Conservation (phyloP, 2,113 vertebrate genomes). For the Noturus placidus region DNA sequence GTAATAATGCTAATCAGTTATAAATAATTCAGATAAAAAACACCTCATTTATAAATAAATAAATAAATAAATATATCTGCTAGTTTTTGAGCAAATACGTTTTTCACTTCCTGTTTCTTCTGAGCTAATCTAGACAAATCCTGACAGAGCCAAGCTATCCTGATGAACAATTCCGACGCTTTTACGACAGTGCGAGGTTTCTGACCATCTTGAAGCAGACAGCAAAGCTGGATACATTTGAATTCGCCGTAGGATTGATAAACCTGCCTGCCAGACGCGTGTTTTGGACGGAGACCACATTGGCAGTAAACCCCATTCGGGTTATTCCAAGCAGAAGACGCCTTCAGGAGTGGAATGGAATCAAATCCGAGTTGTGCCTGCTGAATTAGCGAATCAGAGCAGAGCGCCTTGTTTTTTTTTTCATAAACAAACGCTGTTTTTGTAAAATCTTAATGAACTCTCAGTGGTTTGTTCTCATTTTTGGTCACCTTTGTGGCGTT, state of each 20-base stretch:
- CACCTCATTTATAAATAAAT: too few relatives aligned
- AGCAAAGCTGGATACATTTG: background rate
- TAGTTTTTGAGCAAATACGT: background rate
- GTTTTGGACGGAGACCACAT: background rate
- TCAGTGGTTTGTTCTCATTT: background rate
- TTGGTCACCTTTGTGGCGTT: background rate
- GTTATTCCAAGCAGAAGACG: constrained; percentile 17
- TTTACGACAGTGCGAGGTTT: background rate
- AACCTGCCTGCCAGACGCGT: background rate
- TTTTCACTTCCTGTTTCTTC: background rate
- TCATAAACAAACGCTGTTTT: background rate
- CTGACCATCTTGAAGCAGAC: background rate
- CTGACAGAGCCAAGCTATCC: background rate
- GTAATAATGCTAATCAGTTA: background rate
- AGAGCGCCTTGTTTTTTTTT: background rate
- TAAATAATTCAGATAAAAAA: constrained; percentile 1
- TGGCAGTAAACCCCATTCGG: constrained; percentile 6
- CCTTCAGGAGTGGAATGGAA: background rate
- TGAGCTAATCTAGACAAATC: background rate
- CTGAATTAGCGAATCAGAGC: background rate
- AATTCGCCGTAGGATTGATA: background rate
- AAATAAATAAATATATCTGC: too few relatives aligned
- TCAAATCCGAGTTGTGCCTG: background rate
- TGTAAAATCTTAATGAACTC: background rate
- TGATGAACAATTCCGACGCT: background rate